Evolutionary conservation across 2,888 invertebrate genomes (phyloP), one percentile per base, ranked within the genome.

Genomic region (Drosophila testacea): DNA sequence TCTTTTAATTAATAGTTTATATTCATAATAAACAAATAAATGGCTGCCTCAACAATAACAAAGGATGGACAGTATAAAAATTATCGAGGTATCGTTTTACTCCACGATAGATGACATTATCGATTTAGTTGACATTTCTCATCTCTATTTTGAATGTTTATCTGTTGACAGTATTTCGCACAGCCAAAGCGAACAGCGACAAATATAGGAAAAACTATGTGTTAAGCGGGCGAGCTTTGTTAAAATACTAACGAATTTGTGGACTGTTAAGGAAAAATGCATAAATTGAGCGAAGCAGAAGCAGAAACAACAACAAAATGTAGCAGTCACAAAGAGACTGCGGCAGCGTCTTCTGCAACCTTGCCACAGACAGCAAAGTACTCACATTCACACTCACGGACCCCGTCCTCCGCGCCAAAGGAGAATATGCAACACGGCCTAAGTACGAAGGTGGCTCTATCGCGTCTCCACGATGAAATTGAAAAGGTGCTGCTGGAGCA

Each of bases 391-490:
- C 39, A 46, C 47, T 7, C 41, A 7, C 61, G 46, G 16, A 10
- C 22, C 4, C 13, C 39, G 27, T 27, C 27, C 10, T 10, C 63
- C 22, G 55, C 72, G 60, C 44, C 47, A 30, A 77, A 73, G 47
- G 68, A 65, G 11, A 69, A 69, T 42, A 13, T 52, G 10, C 69
- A 73, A 11, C 69, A 50, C 16, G 84, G 88, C 9, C 72, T 88
- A 0, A 88, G 64, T 67, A 96, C 96, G 10, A 93, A 93, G 88
- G 94, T 94, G 69, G 96, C 97, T 28, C 91, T 97, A 63, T 93
- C 94, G 74, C 95, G 94, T 88, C 93, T 97, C 68, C 94, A 95
- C 82, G 94, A 95, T 81, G 96, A 96, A 90, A 95, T 97, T 77
- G 93, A 94, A 76, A 92, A 92, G 72, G 94, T 95, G 67, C 93